phyloP scores from a whole-genome alignment of 92 coral and sea anemone genomes.

The Diadumene lineata region DNA sequence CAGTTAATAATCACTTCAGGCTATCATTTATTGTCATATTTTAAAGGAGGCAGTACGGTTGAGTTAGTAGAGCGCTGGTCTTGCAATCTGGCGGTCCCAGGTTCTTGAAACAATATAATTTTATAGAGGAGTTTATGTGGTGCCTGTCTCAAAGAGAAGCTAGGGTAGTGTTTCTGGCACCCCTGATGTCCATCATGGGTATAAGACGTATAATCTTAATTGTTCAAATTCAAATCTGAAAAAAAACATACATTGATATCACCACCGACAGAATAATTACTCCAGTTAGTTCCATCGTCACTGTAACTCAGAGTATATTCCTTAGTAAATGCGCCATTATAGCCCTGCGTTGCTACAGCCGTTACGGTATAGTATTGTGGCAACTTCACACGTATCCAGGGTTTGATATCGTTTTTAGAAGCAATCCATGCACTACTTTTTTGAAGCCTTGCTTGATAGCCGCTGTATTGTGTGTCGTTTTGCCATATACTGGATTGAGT shows the following conservation, averaged over 20 bases:
- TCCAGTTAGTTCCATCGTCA: conserved; percentile 47
- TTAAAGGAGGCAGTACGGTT: no score
- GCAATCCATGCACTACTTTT: conserved; percentile 60
- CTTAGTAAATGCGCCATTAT: conserved; percentile 37
- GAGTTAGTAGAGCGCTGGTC: no score
- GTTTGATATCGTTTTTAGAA: conserved; percentile 18
- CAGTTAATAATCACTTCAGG: no score
- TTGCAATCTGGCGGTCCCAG: no score
- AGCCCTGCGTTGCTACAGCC: conserved; percentile 70
- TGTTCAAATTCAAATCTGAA: no score
- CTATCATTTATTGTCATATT: no score
- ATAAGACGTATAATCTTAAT: no score
- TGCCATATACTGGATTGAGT: conserved; percentile 42
- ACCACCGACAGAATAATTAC: conserved; percentile 39
- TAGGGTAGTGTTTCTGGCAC: no score
- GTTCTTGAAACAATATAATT: no score
- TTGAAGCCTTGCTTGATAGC: conserved; percentile 52
- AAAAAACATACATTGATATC: conserved; percentile 53
- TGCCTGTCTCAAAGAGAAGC: no score
- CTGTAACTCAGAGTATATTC: conserved; percentile 41
- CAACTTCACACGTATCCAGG: conserved; percentile 70
- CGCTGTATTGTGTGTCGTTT: conserved; percentile 27
- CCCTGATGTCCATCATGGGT: no score
- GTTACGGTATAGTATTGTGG: conserved; percentile 36
- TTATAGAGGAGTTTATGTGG: no score